phyloP scores from a whole-genome alignment of 2,888 invertebrate genomes.

The Parascotia fuliginaria region DNA sequence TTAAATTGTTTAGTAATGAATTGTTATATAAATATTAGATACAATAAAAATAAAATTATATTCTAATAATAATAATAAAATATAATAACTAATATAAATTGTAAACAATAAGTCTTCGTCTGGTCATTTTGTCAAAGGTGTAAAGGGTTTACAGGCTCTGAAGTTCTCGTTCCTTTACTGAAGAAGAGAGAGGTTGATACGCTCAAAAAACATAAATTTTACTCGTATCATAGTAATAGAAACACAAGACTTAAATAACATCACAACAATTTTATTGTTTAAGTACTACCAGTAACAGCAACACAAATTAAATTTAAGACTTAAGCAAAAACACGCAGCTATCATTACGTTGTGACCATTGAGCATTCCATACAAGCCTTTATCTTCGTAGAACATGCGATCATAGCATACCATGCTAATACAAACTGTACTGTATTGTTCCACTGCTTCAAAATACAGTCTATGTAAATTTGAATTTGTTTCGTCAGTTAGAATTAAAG shows the following conservation, averaged over 20 bases:
- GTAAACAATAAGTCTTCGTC: too few relatives aligned
- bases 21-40: too few relatives aligned
- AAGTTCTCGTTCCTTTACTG: too few relatives aligned
- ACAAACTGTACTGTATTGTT: slow-evolving; percentile 8
- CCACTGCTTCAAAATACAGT: slow-evolving; percentile 6
- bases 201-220: too few relatives aligned
- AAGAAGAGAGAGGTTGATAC: too few relatives aligned
- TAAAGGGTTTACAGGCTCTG: too few relatives aligned
- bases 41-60: too few relatives aligned
- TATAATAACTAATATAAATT: too few relatives aligned
- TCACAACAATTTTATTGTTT: slow-evolving; percentile 17
- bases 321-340: slow-evolving; percentile 34
- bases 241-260: slow-evolving; percentile 7
- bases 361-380: slow-evolving; percentile 17
- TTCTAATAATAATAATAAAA: too few relatives aligned
- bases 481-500: background rate
- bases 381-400: slow-evolving; percentile 36
- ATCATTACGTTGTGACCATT: slow-evolving; percentile 24
- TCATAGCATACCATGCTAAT: slow-evolving; percentile 26
- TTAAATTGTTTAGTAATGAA: too few relatives aligned
- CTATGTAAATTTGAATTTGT: slow-evolving; percentile 1
- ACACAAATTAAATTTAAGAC: slow-evolving; percentile 36
- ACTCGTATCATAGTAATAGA: too few relatives aligned
- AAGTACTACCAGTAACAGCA: slow-evolving; percentile 19
- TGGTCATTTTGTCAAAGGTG: too few relatives aligned